Percentiles rank a stretch among this genome's conserved stretches.
Evolutionary conservation across 2,113 vertebrate genomes (phyloP).

Genomic region (Sialia sialis): DNA sequence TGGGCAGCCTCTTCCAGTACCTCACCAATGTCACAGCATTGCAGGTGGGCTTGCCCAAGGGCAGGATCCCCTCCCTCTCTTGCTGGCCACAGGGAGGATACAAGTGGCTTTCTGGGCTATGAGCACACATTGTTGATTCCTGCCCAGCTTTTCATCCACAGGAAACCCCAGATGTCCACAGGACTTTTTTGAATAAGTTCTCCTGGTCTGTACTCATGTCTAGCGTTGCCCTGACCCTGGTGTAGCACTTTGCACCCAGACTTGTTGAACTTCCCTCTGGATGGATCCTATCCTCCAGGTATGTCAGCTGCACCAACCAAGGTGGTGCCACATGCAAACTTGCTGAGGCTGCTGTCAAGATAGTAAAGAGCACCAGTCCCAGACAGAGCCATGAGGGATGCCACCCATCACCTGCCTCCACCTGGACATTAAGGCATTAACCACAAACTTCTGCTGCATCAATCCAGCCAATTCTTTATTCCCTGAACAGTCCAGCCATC

Average conservation of each 20-base stretch:
- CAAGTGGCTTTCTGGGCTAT: neutral
- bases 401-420: neutral
- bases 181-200: neutral
- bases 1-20: neutral
- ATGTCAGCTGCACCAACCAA: neutral
- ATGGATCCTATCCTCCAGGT: neutral
- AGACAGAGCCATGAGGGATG: neutral
- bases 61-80: neutral
- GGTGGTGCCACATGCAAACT: rapidly evolving
- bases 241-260: neutral
- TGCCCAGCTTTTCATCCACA: neutral
- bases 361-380: neutral
- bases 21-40: neutral
- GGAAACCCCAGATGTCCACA: neutral
- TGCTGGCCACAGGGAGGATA: neutral
- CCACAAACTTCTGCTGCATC: neutral
- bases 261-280: neutral
- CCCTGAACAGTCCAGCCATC: neutral
- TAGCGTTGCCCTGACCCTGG: neutral
- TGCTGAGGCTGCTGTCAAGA: neutral
- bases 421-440: neutral
- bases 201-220: neutral
- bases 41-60: neutral
- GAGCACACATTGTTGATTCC: neutral
- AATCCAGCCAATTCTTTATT: neutral